Percentiles rank a stretch among this genome's conserved stretches.
phyloP scores from a whole-genome alignment of 92 coral and sea anemone genomes.

The Heteractis magnifica region DNA sequence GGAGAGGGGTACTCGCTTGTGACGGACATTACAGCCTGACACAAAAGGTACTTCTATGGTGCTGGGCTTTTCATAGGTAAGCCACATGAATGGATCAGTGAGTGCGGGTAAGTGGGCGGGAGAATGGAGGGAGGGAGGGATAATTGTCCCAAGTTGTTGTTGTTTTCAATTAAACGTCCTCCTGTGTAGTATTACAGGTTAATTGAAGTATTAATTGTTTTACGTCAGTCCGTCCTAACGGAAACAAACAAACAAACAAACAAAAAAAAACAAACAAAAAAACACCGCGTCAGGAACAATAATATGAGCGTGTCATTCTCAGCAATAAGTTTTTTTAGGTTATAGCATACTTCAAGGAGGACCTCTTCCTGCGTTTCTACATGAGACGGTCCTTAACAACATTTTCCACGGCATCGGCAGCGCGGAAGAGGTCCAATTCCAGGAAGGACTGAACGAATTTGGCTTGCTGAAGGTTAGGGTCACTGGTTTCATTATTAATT shows the following conservation, averaged over 20 bases:
- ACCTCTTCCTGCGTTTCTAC: conserved; percentile 54
- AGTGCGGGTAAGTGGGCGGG: neutral
- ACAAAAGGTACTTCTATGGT: too few species aligned
- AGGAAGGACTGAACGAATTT: conserved; percentile 33
- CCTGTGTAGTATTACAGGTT: neutral
- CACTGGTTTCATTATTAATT: neutral
- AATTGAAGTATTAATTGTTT: neutral
- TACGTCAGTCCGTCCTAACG: neutral
- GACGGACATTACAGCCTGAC: too few species aligned
- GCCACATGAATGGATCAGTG: neutral
- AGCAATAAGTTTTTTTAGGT: conserved; percentile 29
- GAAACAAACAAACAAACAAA: neutral
- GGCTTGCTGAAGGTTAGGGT: conserved; percentile 37
- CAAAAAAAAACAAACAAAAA: too few species aligned
- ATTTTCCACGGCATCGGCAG: conserved; percentile 6
- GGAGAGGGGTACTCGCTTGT: too few species aligned
- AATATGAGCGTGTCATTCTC: conserved; percentile 1
- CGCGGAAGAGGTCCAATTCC: conserved; percentile 43
- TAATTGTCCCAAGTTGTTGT: neutral
- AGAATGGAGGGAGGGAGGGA: neutral
- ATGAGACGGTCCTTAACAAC: conserved; percentile 33
- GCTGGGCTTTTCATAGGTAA: too few species aligned
- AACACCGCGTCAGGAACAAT: neutral
- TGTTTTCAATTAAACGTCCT: neutral
- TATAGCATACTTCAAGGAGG: conserved; percentile 63